A percentile compares a stretch with the other conserved stretches of the same genome.
Evolutionary conservation across 2,888 invertebrate species (phyloP).

Genomic region (Mythimna albipuncta): DNA sequence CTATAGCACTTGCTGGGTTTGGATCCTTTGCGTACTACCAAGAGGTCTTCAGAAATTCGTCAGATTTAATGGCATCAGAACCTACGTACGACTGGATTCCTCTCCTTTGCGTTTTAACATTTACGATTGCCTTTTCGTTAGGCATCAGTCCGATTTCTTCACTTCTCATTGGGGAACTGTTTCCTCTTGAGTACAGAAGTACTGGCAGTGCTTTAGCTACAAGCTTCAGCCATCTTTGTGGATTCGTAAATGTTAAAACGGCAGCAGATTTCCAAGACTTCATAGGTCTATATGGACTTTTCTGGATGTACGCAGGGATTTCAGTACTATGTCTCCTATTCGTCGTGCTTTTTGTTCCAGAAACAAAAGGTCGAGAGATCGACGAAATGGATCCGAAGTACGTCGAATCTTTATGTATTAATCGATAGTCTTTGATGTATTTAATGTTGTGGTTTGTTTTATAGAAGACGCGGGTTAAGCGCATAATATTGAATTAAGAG

Average conservation of each 20-base stretch:
- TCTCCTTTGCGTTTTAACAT: slow-evolving; percentile 95
- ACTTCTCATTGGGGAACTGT: slow-evolving; percentile 93
- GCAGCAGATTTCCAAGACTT: slow-evolving; percentile 94
- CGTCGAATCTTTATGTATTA: slow-evolving; percentile 90
- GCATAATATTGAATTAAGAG: slow-evolving; percentile 42
- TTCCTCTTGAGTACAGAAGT: slow-evolving; percentile 93
- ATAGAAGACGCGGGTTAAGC: slow-evolving; percentile 47
- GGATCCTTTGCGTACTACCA: slow-evolving; percentile 96
- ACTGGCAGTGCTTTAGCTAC: slow-evolving; percentile 94
- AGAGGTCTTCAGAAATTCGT: slow-evolving; percentile 87
- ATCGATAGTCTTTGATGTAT: slow-evolving; percentile 81
- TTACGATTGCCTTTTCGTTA: slow-evolving; percentile 95
- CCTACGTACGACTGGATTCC: slow-evolving; percentile 95
- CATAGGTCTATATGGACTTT: slow-evolving; percentile 95
- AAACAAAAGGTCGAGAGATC: slow-evolving; percentile 97
- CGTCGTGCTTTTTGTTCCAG: slow-evolving; percentile 96
- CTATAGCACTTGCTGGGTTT: slow-evolving; percentile 95
- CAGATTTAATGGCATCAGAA: slow-evolving; percentile 77
- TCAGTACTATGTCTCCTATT: slow-evolving; percentile 95
- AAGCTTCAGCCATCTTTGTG: slow-evolving; percentile 96
- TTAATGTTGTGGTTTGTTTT: slow-evolving; percentile 43
- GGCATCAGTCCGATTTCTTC: slow-evolving; percentile 95
- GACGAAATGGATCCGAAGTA: slow-evolving; percentile 96
- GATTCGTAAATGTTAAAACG: slow-evolving; percentile 95
- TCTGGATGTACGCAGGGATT: slow-evolving; percentile 96